Evolutionary conservation across 2,113 vertebrate genomes (phyloP).

Genomic region (Steatornis caripensis): DNA sequence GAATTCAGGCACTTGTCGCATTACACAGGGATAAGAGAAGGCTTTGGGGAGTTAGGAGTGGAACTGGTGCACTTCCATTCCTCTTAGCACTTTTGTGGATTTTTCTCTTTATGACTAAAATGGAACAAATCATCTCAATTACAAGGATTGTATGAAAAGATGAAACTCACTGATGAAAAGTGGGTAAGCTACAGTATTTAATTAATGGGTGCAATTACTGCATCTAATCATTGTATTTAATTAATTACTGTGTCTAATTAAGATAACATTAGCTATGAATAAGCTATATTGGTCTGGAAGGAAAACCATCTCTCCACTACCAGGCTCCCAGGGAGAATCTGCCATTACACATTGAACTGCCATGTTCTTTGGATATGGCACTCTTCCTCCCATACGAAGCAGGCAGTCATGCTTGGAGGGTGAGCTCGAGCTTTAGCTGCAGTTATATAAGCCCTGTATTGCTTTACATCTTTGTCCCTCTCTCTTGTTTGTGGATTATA

Average conservation of each 20-base stretch:
- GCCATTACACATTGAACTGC: neutral
- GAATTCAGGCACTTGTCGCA: neutral
- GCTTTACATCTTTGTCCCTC: neutral
- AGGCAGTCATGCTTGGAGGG: neutral
- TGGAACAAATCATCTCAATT: conserved; percentile 13
- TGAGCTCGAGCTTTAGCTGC: neutral
- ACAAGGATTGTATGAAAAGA: neutral
- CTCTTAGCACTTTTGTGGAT: neutral
- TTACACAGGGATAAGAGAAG: neutral
- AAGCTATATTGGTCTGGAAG: neutral
- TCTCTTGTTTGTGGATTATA: neutral
- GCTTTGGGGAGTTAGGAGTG: neutral
- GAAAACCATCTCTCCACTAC: neutral
- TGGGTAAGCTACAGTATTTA: conserved; percentile 5
- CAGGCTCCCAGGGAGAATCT: neutral
- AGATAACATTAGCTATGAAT: conserved; percentile 7
- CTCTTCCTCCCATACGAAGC: neutral
- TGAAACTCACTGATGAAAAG: neutral
- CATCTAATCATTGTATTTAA: conserved; percentile 12
- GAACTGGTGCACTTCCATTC: neutral
- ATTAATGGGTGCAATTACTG: conserved; percentile 35
- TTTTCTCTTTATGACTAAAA: neutral
- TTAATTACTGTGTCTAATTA: conserved; percentile 27
- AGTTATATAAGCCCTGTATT: neutral
- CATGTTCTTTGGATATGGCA: neutral